A percentile compares a stretch with the other conserved stretches of the same genome.
Conservation (phyloP, 2,797 vertebrate genomes). For the Garrulus glandarius region DNA sequence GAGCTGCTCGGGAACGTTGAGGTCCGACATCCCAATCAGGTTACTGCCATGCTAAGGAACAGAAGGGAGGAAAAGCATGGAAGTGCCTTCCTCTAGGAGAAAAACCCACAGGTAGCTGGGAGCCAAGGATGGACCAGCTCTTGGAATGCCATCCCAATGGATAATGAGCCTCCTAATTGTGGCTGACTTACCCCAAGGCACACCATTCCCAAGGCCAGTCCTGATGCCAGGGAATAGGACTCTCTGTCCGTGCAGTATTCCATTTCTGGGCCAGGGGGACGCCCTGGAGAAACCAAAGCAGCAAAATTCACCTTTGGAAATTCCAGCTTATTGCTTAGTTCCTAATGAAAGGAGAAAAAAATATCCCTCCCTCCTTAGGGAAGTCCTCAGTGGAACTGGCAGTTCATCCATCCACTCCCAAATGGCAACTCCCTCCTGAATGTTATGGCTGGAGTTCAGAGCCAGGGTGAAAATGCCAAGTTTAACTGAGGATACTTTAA, state of each 20-base stretch:
- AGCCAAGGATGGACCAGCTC: neutral
- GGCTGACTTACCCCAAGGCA: slow-evolving; percentile 89
- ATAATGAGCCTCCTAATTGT: neutral
- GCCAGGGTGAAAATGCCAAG: fast-evolving
- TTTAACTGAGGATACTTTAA: neutral
- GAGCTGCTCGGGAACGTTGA: slow-evolving; percentile 96
- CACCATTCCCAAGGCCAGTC: slow-evolving; percentile 97
- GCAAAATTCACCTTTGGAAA: neutral
- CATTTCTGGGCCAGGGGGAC: slow-evolving; percentile 97
- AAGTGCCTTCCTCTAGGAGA: neutral
- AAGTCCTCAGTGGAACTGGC: neutral
- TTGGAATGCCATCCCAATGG: neutral
- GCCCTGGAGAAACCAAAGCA: slow-evolving; percentile 74
- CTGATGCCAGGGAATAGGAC: slow-evolving; percentile 94
- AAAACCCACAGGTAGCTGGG: neutral
- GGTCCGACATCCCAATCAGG: slow-evolving; percentile 95
- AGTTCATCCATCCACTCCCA: neutral
- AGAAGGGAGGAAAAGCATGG: neutral
- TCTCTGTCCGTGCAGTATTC: slow-evolving; percentile 97
- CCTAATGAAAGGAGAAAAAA: neutral
- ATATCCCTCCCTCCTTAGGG: neutral
- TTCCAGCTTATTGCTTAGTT: neutral
- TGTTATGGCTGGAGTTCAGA: neutral
- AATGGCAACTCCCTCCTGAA: neutral
- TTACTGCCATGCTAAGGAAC: slow-evolving; percentile 91